Conservation (phyloP, 2,888 invertebrate genomes). For the Caenorhabditis auriculariae region DNA sequence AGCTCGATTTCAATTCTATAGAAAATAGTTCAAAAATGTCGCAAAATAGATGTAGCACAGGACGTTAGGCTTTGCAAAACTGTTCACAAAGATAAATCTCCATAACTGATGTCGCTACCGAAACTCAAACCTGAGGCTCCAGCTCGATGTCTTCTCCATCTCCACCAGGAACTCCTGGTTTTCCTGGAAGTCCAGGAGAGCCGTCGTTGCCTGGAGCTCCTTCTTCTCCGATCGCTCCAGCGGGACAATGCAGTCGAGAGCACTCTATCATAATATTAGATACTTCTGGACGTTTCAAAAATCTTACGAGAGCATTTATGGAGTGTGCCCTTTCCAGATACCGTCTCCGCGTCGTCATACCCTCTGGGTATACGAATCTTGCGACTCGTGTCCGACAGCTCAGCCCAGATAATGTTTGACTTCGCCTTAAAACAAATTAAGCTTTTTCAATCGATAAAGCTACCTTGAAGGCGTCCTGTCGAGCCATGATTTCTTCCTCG, state of each 20-base stretch:
- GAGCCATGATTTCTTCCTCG: conserved; percentile 16
- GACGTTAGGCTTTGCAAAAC: too few relatives aligned
- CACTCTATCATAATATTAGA: too few relatives aligned
- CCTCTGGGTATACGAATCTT: conserved; percentile 33
- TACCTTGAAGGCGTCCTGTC: conserved; percentile 20
- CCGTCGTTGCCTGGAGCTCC: conserved; percentile 51
- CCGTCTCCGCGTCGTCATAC: conserved; percentile 1
- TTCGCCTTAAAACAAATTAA: conserved; percentile 16
- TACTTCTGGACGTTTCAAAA: background rate
- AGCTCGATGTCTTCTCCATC: conserved; percentile 42
- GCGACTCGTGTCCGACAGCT: conserved; percentile 28
- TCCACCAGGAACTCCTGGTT: conserved; percentile 33
- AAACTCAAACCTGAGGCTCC: conserved; percentile 31
- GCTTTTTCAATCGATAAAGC: background rate
- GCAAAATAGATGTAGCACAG: too few relatives aligned
- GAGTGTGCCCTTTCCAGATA: conserved; percentile 30
- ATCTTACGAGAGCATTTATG: conserved; percentile 45
- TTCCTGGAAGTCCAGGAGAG: conserved; percentile 49
- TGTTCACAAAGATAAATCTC: too few relatives aligned
- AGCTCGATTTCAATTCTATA: too few relatives aligned
- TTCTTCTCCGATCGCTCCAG: conserved; percentile 45
- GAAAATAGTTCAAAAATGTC: too few relatives aligned
- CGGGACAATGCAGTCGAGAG: conserved; percentile 45
- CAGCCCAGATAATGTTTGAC: conserved; percentile 37
- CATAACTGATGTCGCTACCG: too few relatives aligned